Evolutionary conservation across 2,797 vertebrate genomes (phyloP), one percentile per base, ranked within the genome.

Genomic region (Crenuchus spilurus): DNA sequence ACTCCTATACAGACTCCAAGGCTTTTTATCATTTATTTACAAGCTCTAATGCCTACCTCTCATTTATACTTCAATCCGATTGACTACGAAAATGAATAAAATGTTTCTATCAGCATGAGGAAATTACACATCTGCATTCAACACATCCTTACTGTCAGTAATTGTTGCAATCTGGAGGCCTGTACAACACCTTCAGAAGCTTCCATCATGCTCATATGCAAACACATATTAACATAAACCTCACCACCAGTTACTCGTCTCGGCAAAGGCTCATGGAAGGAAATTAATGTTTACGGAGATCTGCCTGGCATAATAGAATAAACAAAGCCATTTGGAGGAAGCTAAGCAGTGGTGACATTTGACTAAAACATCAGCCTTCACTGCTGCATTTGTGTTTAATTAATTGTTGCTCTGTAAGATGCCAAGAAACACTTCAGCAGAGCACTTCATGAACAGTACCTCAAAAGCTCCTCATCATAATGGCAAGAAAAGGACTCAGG

Each of bases 161-260:
- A 66, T 33, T 22, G 57, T 37, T 24, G 28, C 10, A 30, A 46
- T 16, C 18, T 44, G 28, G 22, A 51, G 30, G 31, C 14, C 33
- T 42, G 22, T 2, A 61, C 39, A 46, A n/a, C 44, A 52, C 22
- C 46, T 51, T 52, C 22, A 48, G 2, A 76, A 41, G 22, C 55
- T 68, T 37, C 63, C n/a, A 30, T 61, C 0, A 1, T 9, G 52
- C 48, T 74, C 6, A 16, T 39, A 18, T 33, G 30, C 18, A 39
- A 80, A 72, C 30, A 65, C 30, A 55, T 51, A 67, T 68, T 65
- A 72, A 10, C 51, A 63, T 26, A 77, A 30, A 71, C 22, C 62
- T 77, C 75, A 80, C 18, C 26, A 49, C 24, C 48, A 57, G 72
- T 42, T 58, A 44, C 55, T 65, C 42, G 16, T 33, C 22, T 1